Base-by-base conservation (phyloP, 2,113 vertebrate species). In the Microtus oregoni region DNA sequence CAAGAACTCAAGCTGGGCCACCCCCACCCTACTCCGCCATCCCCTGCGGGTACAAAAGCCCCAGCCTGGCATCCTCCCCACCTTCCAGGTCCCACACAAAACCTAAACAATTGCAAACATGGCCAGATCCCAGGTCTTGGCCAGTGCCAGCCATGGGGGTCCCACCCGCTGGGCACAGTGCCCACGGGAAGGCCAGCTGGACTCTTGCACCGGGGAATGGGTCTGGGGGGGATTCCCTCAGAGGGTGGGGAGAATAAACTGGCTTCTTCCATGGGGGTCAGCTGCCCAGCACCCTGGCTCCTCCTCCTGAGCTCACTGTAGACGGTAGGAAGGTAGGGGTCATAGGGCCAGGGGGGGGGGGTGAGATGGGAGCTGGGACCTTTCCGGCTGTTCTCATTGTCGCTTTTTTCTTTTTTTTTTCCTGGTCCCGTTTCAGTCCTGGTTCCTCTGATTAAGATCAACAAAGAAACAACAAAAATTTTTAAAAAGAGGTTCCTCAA, bases 391-490 rank as follows among this genome's bases (percentile, higher is more conserved):
- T 89, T 94, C 89, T 97, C 92, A 91, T 15, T 55, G 19, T 85
- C 8, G 28, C 92, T 61, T 91, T 50, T 50, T 47, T 47, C 9
- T 11, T 76, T 97, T 55, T 17, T 55, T 26, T 44, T 41, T 55
- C 2, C 72, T 47, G 47, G 15, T 83, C 13, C 70, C 13, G 19
- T 65, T 65, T 65, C 63, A 65, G 63, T 65, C 63, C 8, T 99
- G 99, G 99, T 99, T 99, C 99, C 99, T 99, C 99, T 99, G 99
- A 99, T 98, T 70, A 98, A 99, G 98, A 99, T 98, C 98, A 98
- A 98, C 96, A 97, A 81, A 93, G 95, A 97, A 95, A 96, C 95
- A 96, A 97, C 97, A 96, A 97, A 97, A 96, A 96, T 95, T 96
- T 96, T 95, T 92, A 97, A 95, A 93, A 96, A 98, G 96, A 97